These are phyloP conservation scores for Ginglymostoma cirratum DNA, from an alignment of 2,113 vertebrate genomes.

Conservation along the genomic window DNA sequence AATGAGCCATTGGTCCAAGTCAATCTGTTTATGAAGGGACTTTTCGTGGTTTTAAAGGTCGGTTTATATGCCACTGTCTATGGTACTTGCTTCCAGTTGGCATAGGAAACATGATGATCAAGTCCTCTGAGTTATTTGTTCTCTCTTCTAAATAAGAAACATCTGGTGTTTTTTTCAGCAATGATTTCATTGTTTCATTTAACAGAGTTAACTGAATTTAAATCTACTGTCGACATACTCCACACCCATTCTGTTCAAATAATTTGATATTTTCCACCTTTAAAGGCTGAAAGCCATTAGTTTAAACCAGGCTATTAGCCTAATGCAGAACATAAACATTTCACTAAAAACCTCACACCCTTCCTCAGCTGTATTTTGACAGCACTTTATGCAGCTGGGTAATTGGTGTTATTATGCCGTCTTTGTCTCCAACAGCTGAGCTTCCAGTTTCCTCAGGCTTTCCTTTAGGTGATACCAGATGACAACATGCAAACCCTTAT, in stretches of 20 bases:
- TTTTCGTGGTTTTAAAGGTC: neutral
- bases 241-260: neutral
- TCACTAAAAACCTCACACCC: neutral
- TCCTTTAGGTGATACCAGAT: neutral
- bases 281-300: neutral
- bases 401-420: neutral
- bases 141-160: neutral
- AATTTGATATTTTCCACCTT: constrained; percentile 4
- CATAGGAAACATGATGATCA: neutral
- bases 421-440: neutral
- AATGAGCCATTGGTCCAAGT: too few relatives aligned
- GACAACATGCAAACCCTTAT: neutral
- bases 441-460: constrained; percentile 9
- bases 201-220: neutral
- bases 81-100: neutral
- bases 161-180: neutral
- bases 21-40: neutral
- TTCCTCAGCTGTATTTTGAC: neutral
- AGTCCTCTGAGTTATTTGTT: neutral
- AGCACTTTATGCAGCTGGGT: constrained; percentile 2
- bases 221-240: neutral
- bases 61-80: neutral
- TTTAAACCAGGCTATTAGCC: constrained; percentile 20
- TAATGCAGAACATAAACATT: neutral
- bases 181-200: constrained; percentile 4